Evolutionary conservation across 2,888 invertebrate genomes (phyloP).

Genomic region (Rhimphoctona megacephalus): DNA sequence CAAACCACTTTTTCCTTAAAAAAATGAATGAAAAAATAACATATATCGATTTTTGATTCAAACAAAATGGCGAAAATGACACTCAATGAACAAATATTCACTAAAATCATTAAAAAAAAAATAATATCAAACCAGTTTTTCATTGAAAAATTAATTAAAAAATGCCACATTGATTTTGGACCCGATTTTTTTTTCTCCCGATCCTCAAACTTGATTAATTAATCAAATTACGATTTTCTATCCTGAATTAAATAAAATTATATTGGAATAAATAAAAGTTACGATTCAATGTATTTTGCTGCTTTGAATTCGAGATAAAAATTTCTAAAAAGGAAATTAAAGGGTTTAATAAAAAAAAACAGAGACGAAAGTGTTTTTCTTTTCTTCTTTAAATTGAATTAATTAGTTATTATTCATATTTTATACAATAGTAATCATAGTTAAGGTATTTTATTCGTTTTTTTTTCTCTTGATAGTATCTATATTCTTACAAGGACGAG

Average conservation of each 20-base stretch:
- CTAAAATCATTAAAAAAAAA: too few species aligned
- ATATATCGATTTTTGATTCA: background rate
- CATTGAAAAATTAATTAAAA: background rate
- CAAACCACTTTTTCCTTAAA: background rate
- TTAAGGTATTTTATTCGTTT: conserved; percentile 84
- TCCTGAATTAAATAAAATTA: background rate
- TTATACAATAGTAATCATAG: conserved; percentile 84
- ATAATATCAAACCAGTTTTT: background rate
- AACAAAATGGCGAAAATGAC: background rate
- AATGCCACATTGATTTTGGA: background rate
- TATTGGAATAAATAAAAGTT: background rate
- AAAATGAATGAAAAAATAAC: too few species aligned
- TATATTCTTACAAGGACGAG: conserved; percentile 81
- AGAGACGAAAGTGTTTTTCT: conserved; percentile 4
- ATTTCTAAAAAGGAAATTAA: background rate
- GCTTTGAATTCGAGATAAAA: background rate
- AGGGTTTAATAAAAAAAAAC: conserved; percentile 2
- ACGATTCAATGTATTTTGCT: background rate
- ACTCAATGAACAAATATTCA: background rate
- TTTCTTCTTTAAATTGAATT: conserved; percentile 81
- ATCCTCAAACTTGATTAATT: background rate
- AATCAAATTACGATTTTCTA: background rate
- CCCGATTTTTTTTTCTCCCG: background rate
- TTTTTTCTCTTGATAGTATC: conserved; percentile 80
- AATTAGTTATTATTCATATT: conserved; percentile 84